Evolutionary conservation across 2,888 invertebrate genomes (phyloP).

Genomic region (Mesoligia furuncula): DNA sequence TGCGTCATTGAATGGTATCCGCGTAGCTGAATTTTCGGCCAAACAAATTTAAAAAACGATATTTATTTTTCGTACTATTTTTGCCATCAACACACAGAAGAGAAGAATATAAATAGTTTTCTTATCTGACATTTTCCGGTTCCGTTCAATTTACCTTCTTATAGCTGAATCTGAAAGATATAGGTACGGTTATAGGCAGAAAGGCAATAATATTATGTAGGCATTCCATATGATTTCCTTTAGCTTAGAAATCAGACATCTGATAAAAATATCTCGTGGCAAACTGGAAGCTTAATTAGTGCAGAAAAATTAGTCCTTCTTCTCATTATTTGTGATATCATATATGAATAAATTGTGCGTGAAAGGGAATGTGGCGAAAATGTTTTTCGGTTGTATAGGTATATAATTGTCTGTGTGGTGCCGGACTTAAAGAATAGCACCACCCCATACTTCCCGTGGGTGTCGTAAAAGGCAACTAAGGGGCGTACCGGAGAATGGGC

Average conservation of each 20-base stretch:
- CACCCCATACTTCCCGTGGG: too few species aligned
- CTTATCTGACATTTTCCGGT: not conserved
- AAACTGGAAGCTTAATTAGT: constrained; percentile 8
- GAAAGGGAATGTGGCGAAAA: too few species aligned
- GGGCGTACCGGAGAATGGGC: too few species aligned
- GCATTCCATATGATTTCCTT: not conserved
- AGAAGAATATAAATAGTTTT: not conserved
- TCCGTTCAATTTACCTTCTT: constrained; percentile 17
- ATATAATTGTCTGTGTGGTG: too few species aligned
- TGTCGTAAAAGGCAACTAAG: too few species aligned
- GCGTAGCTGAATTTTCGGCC: too few species aligned
- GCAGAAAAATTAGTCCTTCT: not conserved
- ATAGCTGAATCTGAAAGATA: not conserved
- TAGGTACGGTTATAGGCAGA: not conserved
- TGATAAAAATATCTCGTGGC: not conserved
- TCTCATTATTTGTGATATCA: not conserved
- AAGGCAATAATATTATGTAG: constrained; percentile 2
- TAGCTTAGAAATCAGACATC: not conserved
- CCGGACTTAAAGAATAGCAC: too few species aligned
- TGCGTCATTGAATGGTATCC: too few species aligned
- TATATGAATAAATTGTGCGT: not conserved
- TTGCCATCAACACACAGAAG: too few species aligned
- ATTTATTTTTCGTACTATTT: too few species aligned
- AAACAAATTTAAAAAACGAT: too few species aligned
- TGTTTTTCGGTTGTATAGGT: too few species aligned